phyloP scores from a whole-genome alignment of 2,113 vertebrate species.

The Pimephales promelas region DNA sequence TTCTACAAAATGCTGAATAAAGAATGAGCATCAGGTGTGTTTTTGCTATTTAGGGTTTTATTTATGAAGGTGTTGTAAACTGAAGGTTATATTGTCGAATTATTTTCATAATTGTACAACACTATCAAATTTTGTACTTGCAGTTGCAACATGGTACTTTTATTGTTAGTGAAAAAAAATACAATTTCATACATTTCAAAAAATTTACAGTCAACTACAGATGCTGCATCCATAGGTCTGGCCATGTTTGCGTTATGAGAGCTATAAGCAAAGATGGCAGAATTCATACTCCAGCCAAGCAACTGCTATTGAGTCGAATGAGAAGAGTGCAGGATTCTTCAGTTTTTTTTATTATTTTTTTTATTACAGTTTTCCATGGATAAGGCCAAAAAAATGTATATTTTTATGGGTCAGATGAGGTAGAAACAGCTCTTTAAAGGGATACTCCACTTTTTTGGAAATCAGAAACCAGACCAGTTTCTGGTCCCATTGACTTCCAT shows the following conservation, averaged over 20 bases:
- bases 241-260: background rate
- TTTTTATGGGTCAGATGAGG: background rate
- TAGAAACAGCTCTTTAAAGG: background rate
- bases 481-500: too few species aligned
- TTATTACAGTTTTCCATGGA: background rate
- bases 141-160: background rate
- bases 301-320: background rate
- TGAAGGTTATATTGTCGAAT: background rate
- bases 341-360: too few species aligned
- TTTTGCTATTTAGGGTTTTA: background rate
- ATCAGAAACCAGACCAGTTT: too few species aligned
- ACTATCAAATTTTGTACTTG: background rate
- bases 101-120: background rate
- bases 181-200: background rate
- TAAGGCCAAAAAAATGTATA: background rate
- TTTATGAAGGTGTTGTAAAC: background rate
- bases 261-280: background rate
- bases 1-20: background rate
- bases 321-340: background rate
- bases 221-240: background rate
- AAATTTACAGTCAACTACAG: background rate
- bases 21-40: background rate
- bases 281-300: background rate
- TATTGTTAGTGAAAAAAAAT: background rate
- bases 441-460: too few species aligned